Conservation (phyloP, 2,113 vertebrate species). For the Leptobrachium leishanense region DNA sequence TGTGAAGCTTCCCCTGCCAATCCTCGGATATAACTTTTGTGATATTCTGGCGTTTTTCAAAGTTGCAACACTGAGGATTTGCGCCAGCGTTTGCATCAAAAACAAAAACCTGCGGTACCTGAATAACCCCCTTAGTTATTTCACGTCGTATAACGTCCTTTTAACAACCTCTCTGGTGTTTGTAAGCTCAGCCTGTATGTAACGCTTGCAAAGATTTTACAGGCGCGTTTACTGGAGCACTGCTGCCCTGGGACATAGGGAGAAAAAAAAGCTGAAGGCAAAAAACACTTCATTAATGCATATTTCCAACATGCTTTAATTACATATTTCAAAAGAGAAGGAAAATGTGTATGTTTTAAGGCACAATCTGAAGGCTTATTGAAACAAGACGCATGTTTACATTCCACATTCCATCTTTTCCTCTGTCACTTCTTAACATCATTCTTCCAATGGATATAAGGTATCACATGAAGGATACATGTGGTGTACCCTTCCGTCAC, state of each 20-base stretch:
- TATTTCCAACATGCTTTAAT: not conserved
- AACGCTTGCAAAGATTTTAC: not conserved
- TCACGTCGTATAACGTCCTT: not conserved
- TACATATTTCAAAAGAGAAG: not conserved
- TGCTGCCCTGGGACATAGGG: not conserved
- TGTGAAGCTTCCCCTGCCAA: too few relatives aligned
- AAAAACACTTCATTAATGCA: not conserved
- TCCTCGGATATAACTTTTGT: too few relatives aligned
- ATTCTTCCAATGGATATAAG: not conserved
- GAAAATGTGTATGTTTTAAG: not conserved
- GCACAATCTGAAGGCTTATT: not conserved
- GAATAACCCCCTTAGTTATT: too few relatives aligned
- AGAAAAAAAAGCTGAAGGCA: slow-evolving; percentile 47
- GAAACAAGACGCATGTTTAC: not conserved
- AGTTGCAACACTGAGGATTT: too few relatives aligned
- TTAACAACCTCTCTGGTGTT: not conserved
- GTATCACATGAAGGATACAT: not conserved
- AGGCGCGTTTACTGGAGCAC: not conserved
- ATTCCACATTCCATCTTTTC: not conserved
- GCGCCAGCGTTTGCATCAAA: too few relatives aligned
- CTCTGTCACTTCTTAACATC: not conserved
- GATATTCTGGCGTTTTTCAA: too few relatives aligned
- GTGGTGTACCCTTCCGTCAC: not conserved
- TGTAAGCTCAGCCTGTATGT: not conserved
- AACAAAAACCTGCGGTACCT: too few relatives aligned